Evolutionary conservation across 1,140 invertebrate species (phyloP).

Genomic region (Coptotermes formosanus): DNA sequence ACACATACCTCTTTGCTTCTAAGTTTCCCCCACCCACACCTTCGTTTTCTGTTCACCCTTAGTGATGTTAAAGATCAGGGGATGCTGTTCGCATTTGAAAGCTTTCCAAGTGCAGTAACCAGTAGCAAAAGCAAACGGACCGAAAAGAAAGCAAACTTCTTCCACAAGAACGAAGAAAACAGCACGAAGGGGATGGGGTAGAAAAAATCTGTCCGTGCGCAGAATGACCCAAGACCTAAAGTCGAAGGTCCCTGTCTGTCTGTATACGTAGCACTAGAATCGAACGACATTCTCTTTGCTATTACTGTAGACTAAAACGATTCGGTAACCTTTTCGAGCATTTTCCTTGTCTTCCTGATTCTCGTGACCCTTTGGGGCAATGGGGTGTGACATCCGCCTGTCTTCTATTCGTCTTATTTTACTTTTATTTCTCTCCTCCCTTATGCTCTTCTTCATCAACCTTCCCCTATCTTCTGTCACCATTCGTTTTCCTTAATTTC

Average conservation of each 20-base stretch:
- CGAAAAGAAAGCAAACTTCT: constrained; percentile 26
- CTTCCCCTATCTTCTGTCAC: background rate
- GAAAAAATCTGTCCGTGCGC: background rate
- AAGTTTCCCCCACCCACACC: background rate
- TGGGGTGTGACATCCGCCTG: constrained; percentile 29
- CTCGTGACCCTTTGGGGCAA: constrained; percentile 29
- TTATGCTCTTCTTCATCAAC: constrained; percentile 14
- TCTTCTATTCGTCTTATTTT: constrained; percentile 2
- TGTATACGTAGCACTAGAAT: background rate
- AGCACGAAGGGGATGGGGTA: background rate
- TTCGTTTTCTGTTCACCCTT: background rate
- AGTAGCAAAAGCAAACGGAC: constrained; percentile 29
- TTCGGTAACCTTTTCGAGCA: constrained; percentile 21
- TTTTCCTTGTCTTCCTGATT: background rate
- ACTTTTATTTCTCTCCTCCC: constrained; percentile 22
- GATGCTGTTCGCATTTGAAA: constrained; percentile 21
- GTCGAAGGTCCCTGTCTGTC: background rate
- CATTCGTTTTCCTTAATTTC: constrained; percentile 2
- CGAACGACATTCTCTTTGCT: constrained; percentile 2
- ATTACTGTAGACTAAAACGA: constrained; percentile 20
- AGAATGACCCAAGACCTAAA: background rate
- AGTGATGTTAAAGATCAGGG: background rate
- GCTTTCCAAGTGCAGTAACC: constrained; percentile 27
- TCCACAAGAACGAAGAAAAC: constrained; percentile 1
- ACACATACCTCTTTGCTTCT: constrained; percentile 2